Evolutionary conservation across 2,113 vertebrate genomes (phyloP), one percentile per base, ranked within the genome.

Genomic region (Phasianus colchicus): DNA sequence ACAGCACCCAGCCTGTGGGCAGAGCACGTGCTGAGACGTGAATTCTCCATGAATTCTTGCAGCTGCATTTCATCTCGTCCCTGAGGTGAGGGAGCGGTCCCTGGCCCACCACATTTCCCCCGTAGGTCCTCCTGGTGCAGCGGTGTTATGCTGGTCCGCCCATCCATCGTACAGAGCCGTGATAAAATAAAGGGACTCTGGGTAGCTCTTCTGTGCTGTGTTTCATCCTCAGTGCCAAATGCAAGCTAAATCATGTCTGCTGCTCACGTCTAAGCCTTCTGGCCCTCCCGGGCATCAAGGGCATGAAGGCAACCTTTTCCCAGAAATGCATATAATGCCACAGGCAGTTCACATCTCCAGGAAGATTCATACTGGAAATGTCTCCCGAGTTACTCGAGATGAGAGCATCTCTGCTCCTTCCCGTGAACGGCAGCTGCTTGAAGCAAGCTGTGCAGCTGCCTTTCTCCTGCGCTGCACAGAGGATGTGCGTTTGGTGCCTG

Each of bases 401-500:
- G 5, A 1, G 78, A 58, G 30, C 20, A 32, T 66, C 10, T 4
- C 13, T 65, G 20, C 60, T 92, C 25, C 40, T 58, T 48, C 17
- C 43, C 38, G 10, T 13, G 1, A 0, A 8, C 2, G 36, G 32
- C 40, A 43, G 61, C 20, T 2, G 3, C 55, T 38, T 2, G 6
- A 61, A 13, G 43, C 0, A 0, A 79, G 30, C 11, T 5, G 12
- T 22, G 34, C 1, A 10, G 36, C 29, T 0, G 0, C 8, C 3
- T 66, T 83, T 65, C 71, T 83, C 72, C 32, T 55, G 50, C n/a
- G 1, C 52, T 15, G 2, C 40, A 36, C 0, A 1, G 34, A 81
- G 9, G 24, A 38, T 66, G 43, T 54, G 52, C 7, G 8, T 19
- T 57, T 57, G 22, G 29, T 52, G 29, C 20, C 60, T 30, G 17